phyloP scores from a whole-genome alignment of 2,797 vertebrate species.

The Tauraco hartlaubi region DNA sequence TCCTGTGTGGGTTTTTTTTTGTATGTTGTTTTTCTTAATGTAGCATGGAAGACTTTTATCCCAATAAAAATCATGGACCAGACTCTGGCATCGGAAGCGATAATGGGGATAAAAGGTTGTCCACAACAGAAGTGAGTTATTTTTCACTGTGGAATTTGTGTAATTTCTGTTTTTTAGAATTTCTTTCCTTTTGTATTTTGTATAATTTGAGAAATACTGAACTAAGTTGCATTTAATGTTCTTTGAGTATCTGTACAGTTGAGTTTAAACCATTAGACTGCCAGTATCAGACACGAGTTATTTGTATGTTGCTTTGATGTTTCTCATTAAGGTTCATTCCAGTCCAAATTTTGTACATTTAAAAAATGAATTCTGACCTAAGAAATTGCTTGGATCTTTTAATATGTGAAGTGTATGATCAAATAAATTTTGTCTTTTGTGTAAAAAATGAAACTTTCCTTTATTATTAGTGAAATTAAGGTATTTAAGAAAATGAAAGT shows the following conservation, averaged over 20 bases:
- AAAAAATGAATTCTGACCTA: neutral
- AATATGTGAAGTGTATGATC: neutral
- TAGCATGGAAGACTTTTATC: conserved; percentile 98
- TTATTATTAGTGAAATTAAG: neutral
- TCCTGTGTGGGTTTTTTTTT: neutral
- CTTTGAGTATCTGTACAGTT: neutral
- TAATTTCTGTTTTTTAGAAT: neutral
- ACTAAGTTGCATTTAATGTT: neutral
- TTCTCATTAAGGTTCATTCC: neutral
- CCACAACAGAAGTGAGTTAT: conserved; percentile 92
- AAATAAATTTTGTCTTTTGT: too few species aligned
- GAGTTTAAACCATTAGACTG: neutral
- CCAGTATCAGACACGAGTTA: neutral
- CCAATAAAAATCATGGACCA: conserved; percentile 96
- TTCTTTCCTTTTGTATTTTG: neutral
- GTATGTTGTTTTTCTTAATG: neutral
- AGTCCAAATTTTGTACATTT: neutral
- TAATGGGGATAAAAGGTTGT: conserved; percentile 97
- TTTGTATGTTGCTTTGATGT: neutral
- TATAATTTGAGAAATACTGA: neutral
- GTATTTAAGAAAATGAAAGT: neutral
- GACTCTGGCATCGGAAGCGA: conserved; percentile 99
- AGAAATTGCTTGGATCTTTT: neutral
- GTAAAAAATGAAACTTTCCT: neutral
- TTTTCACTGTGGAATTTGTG: neutral